A percentile compares a stretch with the other conserved stretches of the same genome.
These are phyloP conservation scores for Erannis defoliaria DNA, from an alignment of 2,888 invertebrate genomes.

Conservation along the genomic window DNA sequence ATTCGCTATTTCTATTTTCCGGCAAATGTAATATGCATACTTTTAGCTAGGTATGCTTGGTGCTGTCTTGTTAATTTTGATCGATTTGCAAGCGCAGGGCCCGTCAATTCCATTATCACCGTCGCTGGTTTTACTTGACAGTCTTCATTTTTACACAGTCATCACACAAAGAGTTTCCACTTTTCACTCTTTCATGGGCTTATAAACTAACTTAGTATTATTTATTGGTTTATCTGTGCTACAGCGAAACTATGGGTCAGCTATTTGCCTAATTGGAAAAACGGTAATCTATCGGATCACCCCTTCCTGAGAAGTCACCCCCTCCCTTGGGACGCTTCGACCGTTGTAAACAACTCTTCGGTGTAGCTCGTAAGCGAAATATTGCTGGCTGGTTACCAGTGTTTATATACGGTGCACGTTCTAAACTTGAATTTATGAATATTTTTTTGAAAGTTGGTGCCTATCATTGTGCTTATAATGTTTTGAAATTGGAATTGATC, in stretches of 20 bases:
- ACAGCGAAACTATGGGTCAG: constrained; percentile 50
- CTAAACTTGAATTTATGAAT: constrained; percentile 21
- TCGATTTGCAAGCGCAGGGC: too few relatives aligned
- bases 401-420: constrained; percentile 27
- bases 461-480: too few relatives aligned
- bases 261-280: constrained; percentile 70
- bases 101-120: too few relatives aligned
- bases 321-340: constrained; percentile 62
- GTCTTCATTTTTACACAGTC: too few relatives aligned
- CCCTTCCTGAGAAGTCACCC: constrained; percentile 69
- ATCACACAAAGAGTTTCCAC: too few relatives aligned
- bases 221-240: constrained; percentile 11
- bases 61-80: too few relatives aligned
- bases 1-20: too few relatives aligned
- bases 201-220: too few relatives aligned
- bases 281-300: constrained; percentile 63
- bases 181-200: too few relatives aligned
- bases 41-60: too few relatives aligned
- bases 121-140: too few relatives aligned
- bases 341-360: constrained; percentile 70
- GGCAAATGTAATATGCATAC: too few relatives aligned
- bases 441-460: constrained; percentile 4
- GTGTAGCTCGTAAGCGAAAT: constrained; percentile 69
- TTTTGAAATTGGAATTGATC: constrained; percentile 11
- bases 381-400: constrained; percentile 48